A percentile compares a stretch with the other conserved stretches of the same genome.
Conservation (phyloP, 2,888 invertebrate species). For the Microctonus hyperodae region DNA sequence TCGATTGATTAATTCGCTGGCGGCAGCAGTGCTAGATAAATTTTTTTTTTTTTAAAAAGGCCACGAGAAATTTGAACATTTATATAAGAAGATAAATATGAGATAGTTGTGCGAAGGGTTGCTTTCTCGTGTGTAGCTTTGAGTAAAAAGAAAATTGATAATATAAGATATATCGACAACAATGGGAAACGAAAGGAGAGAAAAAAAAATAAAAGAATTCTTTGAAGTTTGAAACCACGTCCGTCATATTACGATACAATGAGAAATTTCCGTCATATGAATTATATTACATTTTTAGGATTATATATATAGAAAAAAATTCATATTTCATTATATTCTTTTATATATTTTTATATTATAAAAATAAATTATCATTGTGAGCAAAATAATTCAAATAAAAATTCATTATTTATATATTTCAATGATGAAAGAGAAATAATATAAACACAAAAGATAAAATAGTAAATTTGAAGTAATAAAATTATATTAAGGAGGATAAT, state of each 20-base stretch:
- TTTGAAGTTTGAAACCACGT: slow-evolving; percentile 11
- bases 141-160: background rate
- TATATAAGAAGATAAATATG: slow-evolving; percentile 16
- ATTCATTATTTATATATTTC: background rate
- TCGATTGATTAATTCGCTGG: slow-evolving; percentile 45
- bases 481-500: background rate
- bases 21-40: background rate
- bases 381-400: background rate
- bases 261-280: background rate
- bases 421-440: background rate
- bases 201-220: slow-evolving; percentile 9
- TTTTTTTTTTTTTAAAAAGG: slow-evolving; percentile 27
- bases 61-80: background rate
- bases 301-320: background rate
- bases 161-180: slow-evolving; percentile 3
- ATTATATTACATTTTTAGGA: background rate
- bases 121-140: background rate
- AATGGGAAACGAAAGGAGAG: background rate
- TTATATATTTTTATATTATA: background rate
- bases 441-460: background rate
- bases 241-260: background rate
- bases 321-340: background rate
- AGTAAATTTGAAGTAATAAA: background rate
- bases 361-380: background rate
- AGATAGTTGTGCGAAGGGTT: slow-evolving; percentile 18